A percentile compares a stretch with the other conserved stretches of the same genome.
These are phyloP conservation scores for Drosophila borealis DNA, from an alignment of 2,888 invertebrate species.

Conservation along the genomic window DNA sequence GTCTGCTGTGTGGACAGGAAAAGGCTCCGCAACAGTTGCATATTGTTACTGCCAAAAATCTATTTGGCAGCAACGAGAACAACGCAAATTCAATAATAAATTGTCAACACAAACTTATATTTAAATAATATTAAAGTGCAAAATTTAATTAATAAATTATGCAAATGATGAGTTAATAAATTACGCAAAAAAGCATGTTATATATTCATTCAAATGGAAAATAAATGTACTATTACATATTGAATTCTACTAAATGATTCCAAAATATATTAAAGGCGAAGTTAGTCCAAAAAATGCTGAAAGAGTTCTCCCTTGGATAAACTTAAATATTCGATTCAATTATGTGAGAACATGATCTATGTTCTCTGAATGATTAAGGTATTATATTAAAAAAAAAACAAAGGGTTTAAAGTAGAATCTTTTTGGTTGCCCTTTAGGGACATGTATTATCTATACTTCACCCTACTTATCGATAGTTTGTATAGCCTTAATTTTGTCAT, in stretches of 20 bases:
- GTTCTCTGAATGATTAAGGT: no score
- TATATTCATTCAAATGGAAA: conserved; percentile 16
- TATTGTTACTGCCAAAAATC: conserved; percentile 36
- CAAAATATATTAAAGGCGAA: background rate
- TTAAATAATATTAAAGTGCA: conserved; percentile 49
- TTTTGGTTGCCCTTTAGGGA: no score
- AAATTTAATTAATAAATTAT: conserved; percentile 53
- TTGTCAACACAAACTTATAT: conserved; percentile 57
- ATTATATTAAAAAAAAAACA: no score
- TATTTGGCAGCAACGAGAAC: conserved; percentile 44
- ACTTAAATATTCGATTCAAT: no score
- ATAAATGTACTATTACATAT: background rate
- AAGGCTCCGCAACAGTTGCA: conserved; percentile 19
- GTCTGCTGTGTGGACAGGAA: conserved; percentile 1
- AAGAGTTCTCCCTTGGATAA: no score
- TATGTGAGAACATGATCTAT: no score
- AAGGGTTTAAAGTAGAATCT: no score
- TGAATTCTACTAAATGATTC: background rate
- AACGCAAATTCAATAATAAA: conserved; percentile 54
- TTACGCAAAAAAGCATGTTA: conserved; percentile 60
- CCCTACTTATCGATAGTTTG: no score
- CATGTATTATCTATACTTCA: no score
- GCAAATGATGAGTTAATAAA: conserved; percentile 63
- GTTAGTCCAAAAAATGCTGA: no score
- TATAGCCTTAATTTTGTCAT: no score